A percentile compares a stretch with the other conserved stretches of the same genome.
Conservation (phyloP, 2,797 vertebrate genomes). For the Erpetoichthys calabaricus region DNA sequence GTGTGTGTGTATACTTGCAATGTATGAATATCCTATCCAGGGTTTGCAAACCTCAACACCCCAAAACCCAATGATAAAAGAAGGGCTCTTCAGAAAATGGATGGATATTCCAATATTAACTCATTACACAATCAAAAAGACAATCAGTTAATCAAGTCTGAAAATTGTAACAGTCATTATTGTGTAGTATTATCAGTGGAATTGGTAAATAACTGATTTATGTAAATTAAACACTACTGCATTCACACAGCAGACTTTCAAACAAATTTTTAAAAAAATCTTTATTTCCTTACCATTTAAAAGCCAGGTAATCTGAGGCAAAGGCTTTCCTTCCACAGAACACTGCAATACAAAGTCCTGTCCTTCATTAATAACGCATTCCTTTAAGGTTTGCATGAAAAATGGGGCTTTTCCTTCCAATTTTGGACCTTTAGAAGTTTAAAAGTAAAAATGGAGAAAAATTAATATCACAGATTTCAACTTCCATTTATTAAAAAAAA, state of each 20-base stretch:
- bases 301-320: conserved; percentile 57
- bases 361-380: conserved; percentile 51
- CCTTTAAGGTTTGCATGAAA: conserved; percentile 48
- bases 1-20: no score
- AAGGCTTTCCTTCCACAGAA: conserved; percentile 45
- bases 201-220: not conserved
- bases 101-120: no score
- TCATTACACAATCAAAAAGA: not conserved
- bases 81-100: no score
- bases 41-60: no score
- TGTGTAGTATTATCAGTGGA: not conserved
- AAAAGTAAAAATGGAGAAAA: no score
- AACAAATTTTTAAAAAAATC: not conserved
- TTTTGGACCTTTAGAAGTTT: conserved; percentile 25
- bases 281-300: conserved; percentile 56
- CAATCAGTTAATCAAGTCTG: not conserved
- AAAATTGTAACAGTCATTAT: not conserved
- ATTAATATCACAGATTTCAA: no score
- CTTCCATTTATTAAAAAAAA: no score
- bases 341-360: conserved; percentile 60
- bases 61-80: no score
- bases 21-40: no score
- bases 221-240: not conserved
- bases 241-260: not conserved
- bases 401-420: conserved; percentile 35